phyloP scores from a whole-genome alignment of 2,888 invertebrate species.

The Phorcus lineatus region DNA sequence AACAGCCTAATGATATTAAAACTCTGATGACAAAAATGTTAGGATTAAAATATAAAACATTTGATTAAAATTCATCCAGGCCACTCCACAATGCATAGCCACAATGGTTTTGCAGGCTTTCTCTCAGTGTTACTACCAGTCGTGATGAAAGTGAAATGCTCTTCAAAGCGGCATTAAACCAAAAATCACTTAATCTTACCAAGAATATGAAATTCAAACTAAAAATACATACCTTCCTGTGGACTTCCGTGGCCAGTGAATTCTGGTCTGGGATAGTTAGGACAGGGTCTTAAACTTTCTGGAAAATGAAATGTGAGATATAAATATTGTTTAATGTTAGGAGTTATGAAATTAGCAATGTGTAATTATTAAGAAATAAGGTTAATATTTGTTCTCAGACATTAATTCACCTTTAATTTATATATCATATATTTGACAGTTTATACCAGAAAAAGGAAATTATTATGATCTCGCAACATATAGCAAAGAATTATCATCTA shows the following conservation, averaged over 20 bases:
- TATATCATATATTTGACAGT: neutral
- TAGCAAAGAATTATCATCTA: too few relatives aligned
- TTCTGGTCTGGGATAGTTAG: slow-evolving; percentile 42
- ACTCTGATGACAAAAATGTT: too few relatives aligned
- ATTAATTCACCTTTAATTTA: neutral
- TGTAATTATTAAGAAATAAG: neutral
- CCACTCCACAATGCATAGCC: too few relatives aligned
- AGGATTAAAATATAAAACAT: too few relatives aligned
- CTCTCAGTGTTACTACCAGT: too few relatives aligned
- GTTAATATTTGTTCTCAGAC: neutral
- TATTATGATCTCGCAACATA: too few relatives aligned
- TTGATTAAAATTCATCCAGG: too few relatives aligned
- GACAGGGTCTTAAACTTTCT: slow-evolving; percentile 36
- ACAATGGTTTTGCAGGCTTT: too few relatives aligned
- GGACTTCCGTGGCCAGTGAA: slow-evolving; percentile 51
- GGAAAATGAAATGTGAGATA: neutral
- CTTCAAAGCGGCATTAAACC: too few relatives aligned
- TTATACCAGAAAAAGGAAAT: too few relatives aligned
- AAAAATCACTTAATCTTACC: neutral
- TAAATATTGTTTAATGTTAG: neutral
- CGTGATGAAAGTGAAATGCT: too few relatives aligned
- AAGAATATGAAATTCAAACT: neutral
- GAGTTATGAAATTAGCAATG: neutral
- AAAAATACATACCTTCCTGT: slow-evolving; percentile 46
- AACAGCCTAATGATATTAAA: too few relatives aligned